phyloP scores from a whole-genome alignment of 2,888 invertebrate genomes.

The Eutolmus rufibarbis region DNA sequence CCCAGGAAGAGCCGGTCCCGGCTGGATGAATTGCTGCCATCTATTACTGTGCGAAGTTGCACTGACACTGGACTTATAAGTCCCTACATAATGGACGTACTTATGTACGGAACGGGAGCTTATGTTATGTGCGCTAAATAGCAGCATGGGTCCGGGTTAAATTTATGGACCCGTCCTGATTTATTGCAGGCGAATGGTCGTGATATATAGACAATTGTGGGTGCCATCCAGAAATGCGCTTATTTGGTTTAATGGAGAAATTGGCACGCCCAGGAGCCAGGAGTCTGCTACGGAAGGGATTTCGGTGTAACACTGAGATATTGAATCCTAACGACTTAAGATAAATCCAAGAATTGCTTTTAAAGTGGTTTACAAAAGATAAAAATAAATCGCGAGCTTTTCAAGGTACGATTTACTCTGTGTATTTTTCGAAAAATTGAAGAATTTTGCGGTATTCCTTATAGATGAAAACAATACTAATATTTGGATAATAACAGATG shows the following conservation, averaged over 20 bases:
- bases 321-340: background rate
- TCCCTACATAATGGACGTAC: background rate
- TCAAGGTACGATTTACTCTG: background rate
- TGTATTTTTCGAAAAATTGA: no score
- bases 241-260: background rate
- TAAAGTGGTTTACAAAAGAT: background rate
- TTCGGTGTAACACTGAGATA: background rate
- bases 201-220: slow-evolving; percentile 9
- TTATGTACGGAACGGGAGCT: background rate
- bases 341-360: background rate
- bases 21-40: background rate
- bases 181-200: background rate
- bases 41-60: background rate
- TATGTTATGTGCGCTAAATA: background rate
- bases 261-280: background rate
- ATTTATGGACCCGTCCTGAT: background rate
- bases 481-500: no score
- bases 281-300: background rate
- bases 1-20: background rate
- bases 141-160: background rate
- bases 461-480: no score
- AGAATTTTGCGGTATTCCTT: no score
- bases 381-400: background rate
- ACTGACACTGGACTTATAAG: background rate
- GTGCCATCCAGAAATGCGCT: background rate